Evolutionary conservation across 2,113 vertebrate genomes (phyloP).

Genomic region (Carassius carassius): DNA sequence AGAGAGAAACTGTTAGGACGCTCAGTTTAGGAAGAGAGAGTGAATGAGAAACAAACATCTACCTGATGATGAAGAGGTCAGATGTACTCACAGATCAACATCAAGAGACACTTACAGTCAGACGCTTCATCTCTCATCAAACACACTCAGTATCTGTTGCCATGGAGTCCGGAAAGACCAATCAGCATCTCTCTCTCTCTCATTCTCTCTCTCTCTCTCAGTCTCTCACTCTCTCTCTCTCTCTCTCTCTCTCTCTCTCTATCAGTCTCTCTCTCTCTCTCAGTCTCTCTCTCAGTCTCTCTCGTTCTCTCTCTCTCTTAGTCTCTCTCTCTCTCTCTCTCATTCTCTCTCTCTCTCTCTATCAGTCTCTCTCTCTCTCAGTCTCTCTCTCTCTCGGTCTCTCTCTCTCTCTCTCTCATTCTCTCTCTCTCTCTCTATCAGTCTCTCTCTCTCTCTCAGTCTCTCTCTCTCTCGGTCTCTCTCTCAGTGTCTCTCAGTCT

Average conservation of each 20-base stretch:
- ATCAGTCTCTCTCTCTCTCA: no score
- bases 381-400: no score
- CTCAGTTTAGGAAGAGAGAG: not conserved
- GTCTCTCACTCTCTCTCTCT: no score
- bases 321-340: no score
- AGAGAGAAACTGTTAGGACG: not conserved
- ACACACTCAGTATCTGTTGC: constrained; percentile 40
- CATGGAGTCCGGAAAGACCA: constrained; percentile 29
- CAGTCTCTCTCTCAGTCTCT: not conserved
- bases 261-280: not conserved
- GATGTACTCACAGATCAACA: constrained; percentile 1
- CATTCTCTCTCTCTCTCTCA: not conserved
- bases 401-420: no score
- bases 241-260: no score
- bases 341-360: no score
- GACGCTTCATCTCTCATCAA: constrained; percentile 8
- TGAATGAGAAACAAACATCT: not conserved
- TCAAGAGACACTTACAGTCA: constrained; percentile 15
- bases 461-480: no score
- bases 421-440: no score
- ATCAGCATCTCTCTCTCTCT: not conserved
- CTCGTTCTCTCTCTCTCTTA: not conserved
- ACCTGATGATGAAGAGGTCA: constrained; percentile 9
- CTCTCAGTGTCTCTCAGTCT: no score
- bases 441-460: no score